Conservation (phyloP, 1,140 invertebrate genomes). For the Drosophila arizonae region DNA sequence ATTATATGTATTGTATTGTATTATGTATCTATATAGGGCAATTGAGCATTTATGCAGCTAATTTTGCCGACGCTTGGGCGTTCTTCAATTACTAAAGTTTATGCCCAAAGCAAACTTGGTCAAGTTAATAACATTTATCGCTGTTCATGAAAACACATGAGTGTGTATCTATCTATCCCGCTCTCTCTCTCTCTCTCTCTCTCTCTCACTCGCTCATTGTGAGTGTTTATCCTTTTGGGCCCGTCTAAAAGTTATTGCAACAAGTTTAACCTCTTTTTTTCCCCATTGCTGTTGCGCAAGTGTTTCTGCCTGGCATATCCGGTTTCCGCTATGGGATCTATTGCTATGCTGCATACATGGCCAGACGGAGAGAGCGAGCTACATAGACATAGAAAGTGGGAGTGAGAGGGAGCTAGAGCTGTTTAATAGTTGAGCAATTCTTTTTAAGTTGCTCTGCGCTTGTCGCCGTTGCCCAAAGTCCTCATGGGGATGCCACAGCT, state of each 20-base stretch:
- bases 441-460: conserved; percentile 39
- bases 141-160: conserved; percentile 61
- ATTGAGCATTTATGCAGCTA: conserved; percentile 57
- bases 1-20: no score
- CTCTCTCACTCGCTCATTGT: background rate
- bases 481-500: conserved; percentile 19
- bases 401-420: background rate
- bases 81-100: conserved; percentile 79
- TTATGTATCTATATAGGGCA: conserved; percentile 11
- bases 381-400: background rate
- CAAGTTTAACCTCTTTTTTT: conserved; percentile 64
- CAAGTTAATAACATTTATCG: conserved; percentile 79
- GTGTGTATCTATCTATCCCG: background rate
- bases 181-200: conserved; percentile 18
- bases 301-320: conserved; percentile 36
- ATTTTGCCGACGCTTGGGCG: conserved; percentile 47
- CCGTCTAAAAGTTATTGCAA: conserved; percentile 64
- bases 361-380: conserved; percentile 3
- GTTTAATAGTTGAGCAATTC: conserved; percentile 58
- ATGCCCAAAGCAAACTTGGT: conserved; percentile 44
- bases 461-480: conserved; percentile 17
- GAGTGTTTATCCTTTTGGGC: conserved; percentile 25
- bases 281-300: conserved; percentile 25
- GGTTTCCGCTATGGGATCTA: conserved; percentile 19
- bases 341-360: conserved; percentile 19